Evolutionary conservation across 2,888 invertebrate genomes (phyloP), one percentile per base, ranked within the genome.

Genomic region (Mycalesis mineus): DNA sequence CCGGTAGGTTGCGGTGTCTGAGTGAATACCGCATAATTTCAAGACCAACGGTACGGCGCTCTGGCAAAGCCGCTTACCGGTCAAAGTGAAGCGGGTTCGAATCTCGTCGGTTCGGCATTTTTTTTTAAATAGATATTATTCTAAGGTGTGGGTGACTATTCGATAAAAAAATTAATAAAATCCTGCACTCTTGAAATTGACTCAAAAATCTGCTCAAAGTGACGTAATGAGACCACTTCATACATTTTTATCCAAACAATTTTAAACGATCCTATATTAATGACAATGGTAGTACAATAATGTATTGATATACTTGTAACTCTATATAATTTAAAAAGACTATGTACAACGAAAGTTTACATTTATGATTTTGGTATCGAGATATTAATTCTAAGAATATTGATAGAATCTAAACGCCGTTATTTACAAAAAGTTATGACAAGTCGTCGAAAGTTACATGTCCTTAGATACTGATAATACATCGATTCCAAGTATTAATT

Each of bases 271-370:
- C 71, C 68, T 73, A 69, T 71, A 57, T 63, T 39, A 64, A 57
- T 62, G 65, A 64, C 50, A 61, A 52, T 64, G 47, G 61, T 47
- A 49, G 42, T 60, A 60, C 37, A 39, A 60, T 60, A 60, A 48
- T 52, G 62, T 56, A 58, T 59, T 53, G 59, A 61, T 58, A 57
- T 47, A 33, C 4, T 36, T 1, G 11, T 36, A 54, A 41, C 51
- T 58, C 40, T 48, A 57, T 61, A 61, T 70, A 72, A 74, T 73
- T 68, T 41, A 33, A 76, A 79, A 77, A 75, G 58, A 79, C 78
- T 84, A 84, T 84, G 77, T 82, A 84, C 85, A 83, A 69, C 74
- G 53, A 64, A 64, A 63, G 31, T 45, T 45, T 39, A 55, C 39
- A 31, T 59, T 51, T 28, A 42, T 14, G 31, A 54, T 57, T 57